Conservation (phyloP, 2,797 vertebrate genomes). For the Kryptopterus vitreolus region DNA sequence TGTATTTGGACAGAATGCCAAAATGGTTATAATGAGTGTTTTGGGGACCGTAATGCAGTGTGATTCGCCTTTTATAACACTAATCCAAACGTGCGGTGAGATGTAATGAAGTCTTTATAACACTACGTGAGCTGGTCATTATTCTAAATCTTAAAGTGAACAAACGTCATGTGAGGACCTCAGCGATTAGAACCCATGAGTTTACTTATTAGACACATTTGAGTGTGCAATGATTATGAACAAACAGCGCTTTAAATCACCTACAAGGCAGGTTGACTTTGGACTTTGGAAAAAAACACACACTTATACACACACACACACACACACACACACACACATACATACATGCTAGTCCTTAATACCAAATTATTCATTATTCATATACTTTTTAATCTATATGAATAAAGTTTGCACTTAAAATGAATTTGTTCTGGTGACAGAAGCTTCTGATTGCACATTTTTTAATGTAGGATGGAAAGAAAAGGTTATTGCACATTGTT, state of each 20-base stretch:
- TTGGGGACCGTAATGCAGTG: neutral
- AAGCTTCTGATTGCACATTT: too few species aligned
- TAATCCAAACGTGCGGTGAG: neutral
- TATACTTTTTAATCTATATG: too few species aligned
- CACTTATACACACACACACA: neutral
- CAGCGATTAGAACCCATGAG: neutral
- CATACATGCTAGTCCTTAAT: neutral
- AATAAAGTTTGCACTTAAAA: too few species aligned
- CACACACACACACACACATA: neutral
- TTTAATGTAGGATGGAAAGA: too few species aligned
- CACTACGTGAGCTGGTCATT: neutral
- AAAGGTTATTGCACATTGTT: too few species aligned
- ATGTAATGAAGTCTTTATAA: neutral
- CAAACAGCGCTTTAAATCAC: slow-evolving; percentile 2
- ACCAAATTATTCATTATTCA: too few species aligned
- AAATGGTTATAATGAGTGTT: neutral
- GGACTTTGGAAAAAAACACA: neutral
- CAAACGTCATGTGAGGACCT: neutral
- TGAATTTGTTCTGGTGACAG: too few species aligned
- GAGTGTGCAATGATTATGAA: slow-evolving; percentile 3
- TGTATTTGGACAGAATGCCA: too few species aligned
- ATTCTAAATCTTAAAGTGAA: neutral
- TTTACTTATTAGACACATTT: slow-evolving; percentile 17
- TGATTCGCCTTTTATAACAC: neutral
- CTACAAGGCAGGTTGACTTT: slow-evolving; percentile 7